Conservation (phyloP, 2,113 vertebrate genomes). For the Lagenorhynchus albirostris region DNA sequence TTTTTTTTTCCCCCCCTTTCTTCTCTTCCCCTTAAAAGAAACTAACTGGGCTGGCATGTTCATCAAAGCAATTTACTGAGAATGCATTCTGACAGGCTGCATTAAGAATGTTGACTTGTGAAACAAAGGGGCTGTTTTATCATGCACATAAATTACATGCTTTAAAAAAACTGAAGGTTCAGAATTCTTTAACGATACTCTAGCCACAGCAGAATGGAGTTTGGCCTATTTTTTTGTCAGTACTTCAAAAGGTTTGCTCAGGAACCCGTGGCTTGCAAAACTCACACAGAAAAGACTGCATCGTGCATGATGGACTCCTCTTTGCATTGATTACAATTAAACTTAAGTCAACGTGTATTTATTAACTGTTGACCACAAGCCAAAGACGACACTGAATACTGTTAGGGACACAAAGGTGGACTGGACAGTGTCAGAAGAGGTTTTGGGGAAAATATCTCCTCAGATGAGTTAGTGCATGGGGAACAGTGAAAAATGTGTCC, state of each 20-base stretch:
- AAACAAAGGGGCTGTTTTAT: slow-evolving; percentile 46
- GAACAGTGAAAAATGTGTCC: rapidly evolving
- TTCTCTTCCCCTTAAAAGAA: slow-evolving; percentile 40
- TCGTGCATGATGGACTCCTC: rapidly evolving
- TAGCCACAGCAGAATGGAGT: not conserved
- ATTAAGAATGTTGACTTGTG: slow-evolving; percentile 43
- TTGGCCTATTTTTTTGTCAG: slow-evolving; percentile 7
- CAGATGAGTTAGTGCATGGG: rapidly evolving
- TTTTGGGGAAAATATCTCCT: rapidly evolving
- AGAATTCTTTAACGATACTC: not conserved
- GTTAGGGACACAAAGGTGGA: rapidly evolving
- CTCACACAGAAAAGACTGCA: not conserved
- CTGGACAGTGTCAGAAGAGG: rapidly evolving
- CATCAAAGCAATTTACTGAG: slow-evolving; percentile 58
- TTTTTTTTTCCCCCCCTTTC: not conserved
- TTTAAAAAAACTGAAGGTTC: not conserved
- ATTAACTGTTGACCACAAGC: not conserved
- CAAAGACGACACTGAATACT: not conserved
- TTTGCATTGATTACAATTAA: not conserved
- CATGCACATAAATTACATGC: slow-evolving; percentile 67
- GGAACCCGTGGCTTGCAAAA: not conserved
- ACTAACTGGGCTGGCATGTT: not conserved
- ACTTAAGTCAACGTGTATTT: not conserved
- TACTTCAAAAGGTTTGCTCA: slow-evolving; percentile 33
- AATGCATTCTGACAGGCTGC: slow-evolving; percentile 48